A percentile compares a stretch with the other conserved stretches of the same genome.
These are phyloP conservation scores for Cossypha heuglini DNA, from an alignment of 2,797 vertebrate species.

Conservation along the genomic window DNA sequence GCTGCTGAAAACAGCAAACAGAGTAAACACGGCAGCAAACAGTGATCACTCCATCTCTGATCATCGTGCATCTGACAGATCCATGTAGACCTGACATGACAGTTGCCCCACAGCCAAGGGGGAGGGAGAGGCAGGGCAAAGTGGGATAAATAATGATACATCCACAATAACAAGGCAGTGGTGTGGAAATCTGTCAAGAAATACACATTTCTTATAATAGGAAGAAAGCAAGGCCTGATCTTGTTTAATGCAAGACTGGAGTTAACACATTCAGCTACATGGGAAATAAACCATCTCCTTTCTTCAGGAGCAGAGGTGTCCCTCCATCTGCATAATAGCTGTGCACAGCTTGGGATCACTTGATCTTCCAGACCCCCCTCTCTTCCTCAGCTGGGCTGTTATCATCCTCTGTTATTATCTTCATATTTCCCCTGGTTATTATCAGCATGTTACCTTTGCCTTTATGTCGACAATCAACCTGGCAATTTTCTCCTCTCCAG, in stretches of 20 bases:
- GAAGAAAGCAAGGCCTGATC: neutral
- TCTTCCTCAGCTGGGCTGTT: constrained; percentile 33
- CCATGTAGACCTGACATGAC: neutral
- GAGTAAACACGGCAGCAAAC: neutral
- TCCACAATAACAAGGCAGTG: neutral
- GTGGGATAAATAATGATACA: constrained; percentile 5
- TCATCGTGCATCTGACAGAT: neutral
- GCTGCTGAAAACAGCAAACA: neutral
- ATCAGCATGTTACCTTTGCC: constrained; percentile 26
- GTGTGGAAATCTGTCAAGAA: constrained; percentile 34
- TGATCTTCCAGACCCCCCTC: constrained; percentile 31
- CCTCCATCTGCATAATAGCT: constrained; percentile 5
- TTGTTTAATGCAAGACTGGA: neutral
- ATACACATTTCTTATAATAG: neutral
- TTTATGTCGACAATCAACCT: constrained; percentile 19
- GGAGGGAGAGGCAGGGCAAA: neutral
- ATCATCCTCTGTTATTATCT: constrained; percentile 48
- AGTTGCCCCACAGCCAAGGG: neutral
- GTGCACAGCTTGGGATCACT: constrained; percentile 35
- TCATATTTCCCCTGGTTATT: constrained; percentile 56
- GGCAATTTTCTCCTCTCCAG: constrained; percentile 57
- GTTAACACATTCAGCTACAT: neutral
- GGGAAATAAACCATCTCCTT: neutral
- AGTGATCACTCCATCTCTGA: constrained; percentile 5
- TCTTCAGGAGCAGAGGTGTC: neutral